Evolutionary conservation across 2,113 vertebrate species (phyloP).

Genomic region (Brachypodius melanocephalos): DNA sequence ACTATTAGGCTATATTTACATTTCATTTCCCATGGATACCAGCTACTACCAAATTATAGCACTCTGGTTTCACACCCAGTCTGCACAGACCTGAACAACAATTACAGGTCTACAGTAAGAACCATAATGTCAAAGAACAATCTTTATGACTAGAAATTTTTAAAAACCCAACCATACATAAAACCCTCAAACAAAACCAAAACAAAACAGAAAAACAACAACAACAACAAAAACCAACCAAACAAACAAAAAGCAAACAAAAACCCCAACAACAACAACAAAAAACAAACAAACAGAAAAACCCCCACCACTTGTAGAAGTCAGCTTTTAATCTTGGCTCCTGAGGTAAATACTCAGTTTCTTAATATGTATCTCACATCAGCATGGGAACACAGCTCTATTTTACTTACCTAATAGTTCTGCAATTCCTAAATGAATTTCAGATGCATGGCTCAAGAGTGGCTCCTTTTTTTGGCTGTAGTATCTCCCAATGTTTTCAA

Average conservation of each 20-base stretch:
- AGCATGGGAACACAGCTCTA: background rate
- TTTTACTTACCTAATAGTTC: constrained; percentile 87
- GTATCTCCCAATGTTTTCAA: constrained; percentile 82
- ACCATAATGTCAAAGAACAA: background rate
- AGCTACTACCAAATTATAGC: background rate
- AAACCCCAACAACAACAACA: too few relatives aligned
- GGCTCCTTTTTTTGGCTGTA: constrained; percentile 84
- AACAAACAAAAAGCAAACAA: background rate
- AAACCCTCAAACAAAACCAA: background rate
- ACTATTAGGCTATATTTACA: background rate
- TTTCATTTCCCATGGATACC: background rate
- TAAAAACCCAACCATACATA: background rate
- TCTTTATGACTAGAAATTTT: background rate
- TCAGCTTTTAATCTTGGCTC: background rate
- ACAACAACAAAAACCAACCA: too few relatives aligned
- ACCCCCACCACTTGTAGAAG: background rate
- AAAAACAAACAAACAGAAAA: too few relatives aligned
- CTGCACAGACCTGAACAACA: background rate
- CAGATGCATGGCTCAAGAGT: constrained; percentile 86
- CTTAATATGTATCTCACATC: background rate
- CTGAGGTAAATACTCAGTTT: background rate
- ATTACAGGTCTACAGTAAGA: background rate
- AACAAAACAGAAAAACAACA: too few relatives aligned
- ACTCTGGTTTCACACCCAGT: background rate
- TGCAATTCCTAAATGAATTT: constrained; percentile 91